phyloP scores from a whole-genome alignment of 92 coral and sea anemone genomes.

The Palythoa grandis region DNA sequence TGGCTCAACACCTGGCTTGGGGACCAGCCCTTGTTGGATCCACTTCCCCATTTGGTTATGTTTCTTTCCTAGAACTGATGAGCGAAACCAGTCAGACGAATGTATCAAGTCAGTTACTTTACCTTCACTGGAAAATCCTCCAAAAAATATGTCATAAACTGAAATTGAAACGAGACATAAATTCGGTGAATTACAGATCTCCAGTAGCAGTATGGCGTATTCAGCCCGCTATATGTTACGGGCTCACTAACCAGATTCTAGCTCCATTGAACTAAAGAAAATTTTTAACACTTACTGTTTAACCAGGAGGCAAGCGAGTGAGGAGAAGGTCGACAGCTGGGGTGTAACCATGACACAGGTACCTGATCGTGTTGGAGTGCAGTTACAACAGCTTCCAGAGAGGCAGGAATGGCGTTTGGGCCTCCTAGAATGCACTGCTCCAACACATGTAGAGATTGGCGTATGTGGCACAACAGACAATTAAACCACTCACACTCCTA shows the following conservation, averaged over 20 bases:
- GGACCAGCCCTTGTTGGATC: slow-evolving; percentile 85
- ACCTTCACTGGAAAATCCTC: no score
- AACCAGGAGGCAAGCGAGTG: slow-evolving; percentile 89
- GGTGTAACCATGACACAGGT: slow-evolving; percentile 88
- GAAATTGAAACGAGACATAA: no score
- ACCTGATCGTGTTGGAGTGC: slow-evolving; percentile 82
- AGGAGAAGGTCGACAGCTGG: slow-evolving; percentile 87
- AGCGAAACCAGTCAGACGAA: not conserved
- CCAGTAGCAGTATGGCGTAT: no score
- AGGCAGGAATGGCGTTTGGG: slow-evolving; percentile 77
- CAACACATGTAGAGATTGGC: slow-evolving; percentile 82
- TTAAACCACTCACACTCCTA: slow-evolving; percentile 99
- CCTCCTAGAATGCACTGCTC: slow-evolving; percentile 92
- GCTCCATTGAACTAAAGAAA: not conserved
- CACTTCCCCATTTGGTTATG: slow-evolving; percentile 84
- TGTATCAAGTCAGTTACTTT: not conserved
- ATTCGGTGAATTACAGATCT: no score
- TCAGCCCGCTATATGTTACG: no score
- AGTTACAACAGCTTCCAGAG: slow-evolving; percentile 60
- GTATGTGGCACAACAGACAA: slow-evolving; percentile 82
- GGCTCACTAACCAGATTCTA: not conserved
- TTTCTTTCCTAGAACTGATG: slow-evolving; percentile 74
- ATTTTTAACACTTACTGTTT: slow-evolving; percentile 62
- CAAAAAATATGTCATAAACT: no score
- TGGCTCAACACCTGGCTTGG: slow-evolving; percentile 74